Conservation (phyloP, 64 coral and sea anemone species). For the Anthopleura sola region DNA sequence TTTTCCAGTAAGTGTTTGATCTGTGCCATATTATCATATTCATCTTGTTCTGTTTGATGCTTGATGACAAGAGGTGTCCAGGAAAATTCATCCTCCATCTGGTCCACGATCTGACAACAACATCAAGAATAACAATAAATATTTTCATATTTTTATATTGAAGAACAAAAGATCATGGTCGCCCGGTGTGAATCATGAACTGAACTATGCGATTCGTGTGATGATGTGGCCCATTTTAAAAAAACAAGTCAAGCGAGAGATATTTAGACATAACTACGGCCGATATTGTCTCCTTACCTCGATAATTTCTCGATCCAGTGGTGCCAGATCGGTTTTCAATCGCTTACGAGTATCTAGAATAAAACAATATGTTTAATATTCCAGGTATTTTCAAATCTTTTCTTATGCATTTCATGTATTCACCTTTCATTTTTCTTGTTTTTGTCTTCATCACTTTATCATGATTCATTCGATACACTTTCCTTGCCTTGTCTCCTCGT, state of each 20-base stretch:
- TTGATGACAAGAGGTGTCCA: not conserved
- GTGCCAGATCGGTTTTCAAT: not conserved
- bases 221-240: too few relatives aligned
- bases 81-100: not conserved
- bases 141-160: too few relatives aligned
- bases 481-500: conserved; percentile 21
- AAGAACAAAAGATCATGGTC: too few relatives aligned
- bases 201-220: too few relatives aligned
- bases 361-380: not conserved
- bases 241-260: not conserved
- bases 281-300: not conserved
- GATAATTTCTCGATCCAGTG: conserved; percentile 1
- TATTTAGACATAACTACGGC: not conserved
- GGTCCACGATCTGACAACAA: not conserved
- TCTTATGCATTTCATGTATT: too few relatives aligned
- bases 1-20: not conserved
- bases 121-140: too few relatives aligned
- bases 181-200: too few relatives aligned
- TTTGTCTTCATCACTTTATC: conserved; percentile 29
- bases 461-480: conserved; percentile 55
- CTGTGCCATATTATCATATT: not conserved
- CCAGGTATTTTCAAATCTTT: not conserved
- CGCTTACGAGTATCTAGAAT: conserved; percentile 7
- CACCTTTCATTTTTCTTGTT: conserved; percentile 17
- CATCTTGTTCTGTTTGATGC: not conserved